Evolutionary conservation across 2,888 invertebrate genomes (phyloP), one percentile per base, ranked within the genome.

Genomic region (Cantharis nigra): DNA sequence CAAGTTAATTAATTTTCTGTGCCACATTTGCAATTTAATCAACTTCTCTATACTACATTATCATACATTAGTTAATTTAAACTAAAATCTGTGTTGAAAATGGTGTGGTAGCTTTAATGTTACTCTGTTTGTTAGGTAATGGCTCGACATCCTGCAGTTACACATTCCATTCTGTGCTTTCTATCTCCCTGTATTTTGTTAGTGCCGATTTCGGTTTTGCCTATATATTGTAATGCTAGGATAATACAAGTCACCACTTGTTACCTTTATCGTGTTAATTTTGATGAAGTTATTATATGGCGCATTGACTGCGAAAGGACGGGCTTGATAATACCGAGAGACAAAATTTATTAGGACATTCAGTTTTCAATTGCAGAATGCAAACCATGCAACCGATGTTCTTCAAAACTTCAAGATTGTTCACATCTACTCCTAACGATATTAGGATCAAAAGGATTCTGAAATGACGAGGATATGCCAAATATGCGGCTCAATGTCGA

Each of bases 61-160:
- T 74, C 64, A 70, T 70, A 74, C 69, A 69, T 74, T 64, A 70
- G 70, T 63, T 70, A 74, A 70, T 74, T 74, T 64, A 74, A 30
- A 30, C 74, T 70, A 23, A 74, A 74, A 69, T 69, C 73, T 73
- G 69, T n/a, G 69, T 23, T 63, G 18, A 16, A 20, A 70, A 64
- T 69, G 33, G 70, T 65, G 70, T 69, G 74, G 70, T 70, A 70
- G 64, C 70, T 63, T 64, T 70, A 70, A 70, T 70, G 74, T 70
- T 69, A 20, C 70, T 18, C 49, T 74, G 74, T 74, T 74, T 74
- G 70, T 74, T 70, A 63, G 69, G 70, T 64, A 69, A 64, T 74
- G 18, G 72, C 64, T 62, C 14, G 73, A 69, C 23, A 62, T 20
- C 70, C 16, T 74, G 74, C 63, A 74, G 64, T 64, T 64, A 64